phyloP scores from a whole-genome alignment of 2,113 vertebrate genomes.

The Microtus oregoni region DNA sequence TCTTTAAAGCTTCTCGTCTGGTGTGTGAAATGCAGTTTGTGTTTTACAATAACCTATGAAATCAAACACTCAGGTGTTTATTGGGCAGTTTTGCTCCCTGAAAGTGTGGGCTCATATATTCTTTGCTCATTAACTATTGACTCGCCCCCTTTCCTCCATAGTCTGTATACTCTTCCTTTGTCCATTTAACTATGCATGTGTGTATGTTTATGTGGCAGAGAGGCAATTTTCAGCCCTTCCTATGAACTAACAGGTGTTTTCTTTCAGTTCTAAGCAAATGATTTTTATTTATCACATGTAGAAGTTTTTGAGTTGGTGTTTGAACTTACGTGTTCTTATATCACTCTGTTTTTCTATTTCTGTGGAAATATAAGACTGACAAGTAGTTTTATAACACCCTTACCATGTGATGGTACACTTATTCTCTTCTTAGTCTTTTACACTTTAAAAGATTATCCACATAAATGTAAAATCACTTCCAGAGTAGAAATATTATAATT shows the following conservation, averaged over 20 bases:
- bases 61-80: not conserved
- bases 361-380: not conserved
- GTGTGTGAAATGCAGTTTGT: conserved; percentile 6
- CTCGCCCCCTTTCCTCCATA: not conserved
- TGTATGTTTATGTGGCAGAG: not conserved
- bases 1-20: not conserved
- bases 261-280: conserved; percentile 19
- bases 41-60: not conserved
- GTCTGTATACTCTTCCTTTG: not conserved
- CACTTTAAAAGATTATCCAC: conserved; percentile 20
- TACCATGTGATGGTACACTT: not conserved
- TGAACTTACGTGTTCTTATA: not conserved
- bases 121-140: not conserved
- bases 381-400: not conserved
- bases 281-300: conserved; percentile 10
- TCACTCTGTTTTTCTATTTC: not conserved
- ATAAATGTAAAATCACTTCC: not conserved
- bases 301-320: not conserved
- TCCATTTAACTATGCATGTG: not conserved
- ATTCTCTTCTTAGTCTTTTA: not conserved
- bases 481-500: conserved; percentile 8
- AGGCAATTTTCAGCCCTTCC: not conserved
- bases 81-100: not conserved
- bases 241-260: not conserved
- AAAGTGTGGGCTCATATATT: not conserved